phyloP scores from a whole-genome alignment of 2,888 invertebrate species.

The Prosopocoilus inquinatus region DNA sequence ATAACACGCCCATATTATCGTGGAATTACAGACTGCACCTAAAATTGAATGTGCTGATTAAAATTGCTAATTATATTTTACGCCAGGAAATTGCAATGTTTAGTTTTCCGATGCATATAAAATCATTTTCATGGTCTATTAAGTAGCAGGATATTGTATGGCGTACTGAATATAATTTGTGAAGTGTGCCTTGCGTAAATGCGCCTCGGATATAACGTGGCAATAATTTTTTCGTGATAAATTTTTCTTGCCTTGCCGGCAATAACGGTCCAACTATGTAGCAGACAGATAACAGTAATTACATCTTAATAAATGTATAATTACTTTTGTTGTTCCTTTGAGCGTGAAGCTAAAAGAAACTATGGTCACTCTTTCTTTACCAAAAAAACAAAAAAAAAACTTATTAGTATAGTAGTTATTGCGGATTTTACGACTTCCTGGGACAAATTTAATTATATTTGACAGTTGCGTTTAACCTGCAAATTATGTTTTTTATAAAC shows the following conservation, averaged over 20 bases:
- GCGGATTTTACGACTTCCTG: conserved; percentile 4
- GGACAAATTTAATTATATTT: conserved; percentile 14
- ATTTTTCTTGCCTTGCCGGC: conserved; percentile 10
- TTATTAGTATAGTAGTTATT: conserved; percentile 4
- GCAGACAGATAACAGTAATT: conserved; percentile 7
- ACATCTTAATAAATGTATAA: conserved; percentile 1
- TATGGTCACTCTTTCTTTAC: neutral
- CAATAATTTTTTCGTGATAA: conserved; percentile 4
- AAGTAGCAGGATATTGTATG: conserved; percentile 29
- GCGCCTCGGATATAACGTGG: conserved; percentile 8
- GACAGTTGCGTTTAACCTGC: conserved; percentile 10
- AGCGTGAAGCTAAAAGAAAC: conserved; percentile 1
- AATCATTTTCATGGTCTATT: conserved; percentile 37
- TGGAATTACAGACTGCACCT: neutral
- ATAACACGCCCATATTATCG: too few species aligned
- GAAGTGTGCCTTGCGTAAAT: conserved; percentile 15
- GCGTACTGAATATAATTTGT: conserved; percentile 15
- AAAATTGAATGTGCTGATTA: conserved; percentile 5
- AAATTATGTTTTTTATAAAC: too few species aligned
- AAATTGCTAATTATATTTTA: conserved; percentile 11
- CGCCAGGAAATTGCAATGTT: conserved; percentile 15
- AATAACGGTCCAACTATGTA: conserved; percentile 6
- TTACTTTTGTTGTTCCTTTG: conserved; percentile 1
- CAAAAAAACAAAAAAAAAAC: neutral
- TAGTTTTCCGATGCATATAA: conserved; percentile 14